Evolutionary conservation across 2,888 invertebrate genomes (phyloP), one percentile per base, ranked within the genome.

Genomic region (Tachina lurida): DNA sequence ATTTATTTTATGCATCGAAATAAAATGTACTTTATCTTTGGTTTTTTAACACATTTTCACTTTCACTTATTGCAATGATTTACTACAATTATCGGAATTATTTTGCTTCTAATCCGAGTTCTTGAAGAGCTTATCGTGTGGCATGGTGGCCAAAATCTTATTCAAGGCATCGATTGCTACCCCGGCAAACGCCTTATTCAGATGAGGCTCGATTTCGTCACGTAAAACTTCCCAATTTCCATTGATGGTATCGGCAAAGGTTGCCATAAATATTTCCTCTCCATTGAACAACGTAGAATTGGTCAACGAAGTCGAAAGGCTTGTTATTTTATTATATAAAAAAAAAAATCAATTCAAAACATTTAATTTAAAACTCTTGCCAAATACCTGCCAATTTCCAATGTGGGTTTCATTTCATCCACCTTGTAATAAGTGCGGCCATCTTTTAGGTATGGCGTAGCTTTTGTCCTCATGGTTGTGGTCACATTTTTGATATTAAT

Each of bases 271-370:
- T 9, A 79, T n/a, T 41, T 70, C 60, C 41, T 86, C 86, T 0
- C 86, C 83, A 65, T 82, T 82, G 49, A 86, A 83, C n/a, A 86
- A 56, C 0, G 82, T 83, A 0, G 86, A 86, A 67, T 86, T 82
- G 1, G 52, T n/a, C 22, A 83, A 83, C 5, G n/a, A 3, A 0
- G 41, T 62, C 1, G 71, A 65, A 7, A 82, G n/a, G 12, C 85
- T 85, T 22, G 0, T 43, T 56, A 31, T 31, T 22, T 31, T 31
- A 31, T 31, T 31, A 31, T 5, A 2, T 17, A 52, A 68, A 19
- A 49, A n/a, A 13, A 60, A 43, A 41, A 60, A 22, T 19, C 3
- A 19, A 12, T 56, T 19, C 10, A 2, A 56, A 56, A 12, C 5
- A 22, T 19, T 12, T 9, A 56, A 12, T 56, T 15, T n/a, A 31